These are phyloP conservation scores for Lymantria dispar DNA, from an alignment of 2,888 invertebrate genomes.

Conservation along the genomic window DNA sequence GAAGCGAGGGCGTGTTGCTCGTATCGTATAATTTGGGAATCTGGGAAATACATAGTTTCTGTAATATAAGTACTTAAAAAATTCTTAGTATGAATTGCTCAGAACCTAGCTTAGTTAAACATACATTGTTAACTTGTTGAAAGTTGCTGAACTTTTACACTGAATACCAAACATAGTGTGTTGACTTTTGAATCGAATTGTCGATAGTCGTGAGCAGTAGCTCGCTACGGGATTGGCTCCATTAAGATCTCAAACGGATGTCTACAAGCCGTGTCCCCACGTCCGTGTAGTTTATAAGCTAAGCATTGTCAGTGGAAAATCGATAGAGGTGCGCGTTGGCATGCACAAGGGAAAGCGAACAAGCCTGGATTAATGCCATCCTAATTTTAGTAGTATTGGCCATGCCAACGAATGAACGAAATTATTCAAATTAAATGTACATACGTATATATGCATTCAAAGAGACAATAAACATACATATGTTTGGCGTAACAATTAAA, in stretches of 20 bases:
- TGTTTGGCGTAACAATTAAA: no score
- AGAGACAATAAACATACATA: no score
- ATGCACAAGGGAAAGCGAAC: slow-evolving; percentile 39
- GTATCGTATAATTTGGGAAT: no score
- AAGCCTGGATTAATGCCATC: slow-evolving; percentile 21
- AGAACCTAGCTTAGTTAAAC: no score
- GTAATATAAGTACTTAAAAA: no score
- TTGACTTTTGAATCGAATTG: slow-evolving; percentile 36
- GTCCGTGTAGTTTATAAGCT: slow-evolving; percentile 33
- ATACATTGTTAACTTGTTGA: slow-evolving; percentile 18
- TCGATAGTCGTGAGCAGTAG: slow-evolving; percentile 36
- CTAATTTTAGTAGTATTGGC: not conserved
- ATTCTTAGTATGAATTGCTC: no score
- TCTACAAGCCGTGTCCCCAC: slow-evolving; percentile 30
- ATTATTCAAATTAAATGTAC: no score
- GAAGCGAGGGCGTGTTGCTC: no score
- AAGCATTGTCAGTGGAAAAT: slow-evolving; percentile 37
- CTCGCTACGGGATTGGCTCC: slow-evolving; percentile 27
- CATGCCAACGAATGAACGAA: no score
- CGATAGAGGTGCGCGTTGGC: slow-evolving; percentile 37
- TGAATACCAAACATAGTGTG: slow-evolving; percentile 21
- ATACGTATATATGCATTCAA: no score
- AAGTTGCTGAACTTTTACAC: slow-evolving; percentile 31
- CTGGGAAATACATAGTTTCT: no score
- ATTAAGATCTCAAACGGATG: slow-evolving; percentile 43